Evolutionary conservation across 2,113 vertebrate species (phyloP).

Genomic region (Melanerpes aurifrons): DNA sequence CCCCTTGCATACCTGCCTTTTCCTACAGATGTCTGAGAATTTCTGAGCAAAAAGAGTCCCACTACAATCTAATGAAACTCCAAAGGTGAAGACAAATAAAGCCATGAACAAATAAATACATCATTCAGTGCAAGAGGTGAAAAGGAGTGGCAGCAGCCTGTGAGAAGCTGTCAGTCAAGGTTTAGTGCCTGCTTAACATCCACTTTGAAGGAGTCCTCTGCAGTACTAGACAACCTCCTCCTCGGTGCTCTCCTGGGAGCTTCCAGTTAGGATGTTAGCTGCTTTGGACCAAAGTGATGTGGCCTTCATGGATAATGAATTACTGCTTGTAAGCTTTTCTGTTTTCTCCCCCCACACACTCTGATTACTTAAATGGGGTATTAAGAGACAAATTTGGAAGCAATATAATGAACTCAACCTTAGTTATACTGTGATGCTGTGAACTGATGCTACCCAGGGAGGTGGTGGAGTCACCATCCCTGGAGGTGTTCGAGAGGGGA

Average conservation of each 20-base stretch:
- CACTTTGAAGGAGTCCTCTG: not conserved
- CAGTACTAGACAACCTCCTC: not conserved
- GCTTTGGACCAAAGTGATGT: not conserved
- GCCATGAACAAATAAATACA: not conserved
- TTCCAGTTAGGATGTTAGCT: not conserved
- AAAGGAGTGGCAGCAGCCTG: not conserved
- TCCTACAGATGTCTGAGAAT: not conserved
- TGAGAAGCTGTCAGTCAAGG: not conserved
- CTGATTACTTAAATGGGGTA: too few species aligned
- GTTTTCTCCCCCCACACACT: too few species aligned
- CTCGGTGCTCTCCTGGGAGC: not conserved
- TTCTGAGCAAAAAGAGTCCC: not conserved
- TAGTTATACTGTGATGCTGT: too few species aligned
- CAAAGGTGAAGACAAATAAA: not conserved
- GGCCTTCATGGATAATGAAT: not conserved
- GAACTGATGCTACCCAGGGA: too few species aligned
- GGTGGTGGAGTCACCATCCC: too few species aligned
- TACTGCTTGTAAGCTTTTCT: not conserved
- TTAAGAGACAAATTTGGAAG: not conserved
- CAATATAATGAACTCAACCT: not conserved
- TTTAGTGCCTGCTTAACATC: not conserved
- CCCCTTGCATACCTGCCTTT: not conserved
- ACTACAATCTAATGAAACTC: not conserved
- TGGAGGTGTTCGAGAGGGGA: too few species aligned
- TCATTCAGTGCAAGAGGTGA: not conserved